Evolutionary conservation across 1,140 invertebrate genomes (phyloP), one percentile per base, ranked within the genome.

Genomic region (Leptinotarsa texana): DNA sequence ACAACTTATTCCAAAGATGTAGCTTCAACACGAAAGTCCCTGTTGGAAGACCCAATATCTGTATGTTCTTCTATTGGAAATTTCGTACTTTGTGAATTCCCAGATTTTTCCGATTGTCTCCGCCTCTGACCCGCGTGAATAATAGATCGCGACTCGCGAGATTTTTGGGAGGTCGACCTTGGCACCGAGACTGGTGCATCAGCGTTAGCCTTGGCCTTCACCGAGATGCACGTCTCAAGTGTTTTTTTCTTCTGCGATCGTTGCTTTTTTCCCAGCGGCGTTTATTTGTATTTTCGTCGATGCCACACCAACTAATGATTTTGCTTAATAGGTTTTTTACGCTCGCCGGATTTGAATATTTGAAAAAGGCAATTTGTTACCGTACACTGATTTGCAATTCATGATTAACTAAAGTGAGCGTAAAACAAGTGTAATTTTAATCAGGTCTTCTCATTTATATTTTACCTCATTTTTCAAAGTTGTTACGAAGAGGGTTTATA

Each of bases 141-240:
- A 33, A 33, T 68, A 42, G 66, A 68, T 17, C 66, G 66, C 66
- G 33, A 49, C 63, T 51, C 72, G 72, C 72, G 72, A 68, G 72
- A 73, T 66, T 73, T 73, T 73, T 73, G 18, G 72, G 65, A 65
- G 48, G 63, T 73, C 63, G 72, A 63, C 72, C 72, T 73, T 73
- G 72, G 48, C 72, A 73, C 62, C 65, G 72, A 73, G 72, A 48
- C 27, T 22, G 27, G 63, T 27, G 42, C 61, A 65, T 65, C 48
- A 42, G 63, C 18, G 17, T 57, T 67, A 63, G 65, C 72, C 72
- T 73, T 73, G 72, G 72, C 72, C 72, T 73, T 73, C 72, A 65
- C 63, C 72, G 72, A 51, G 72, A 73, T 73, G 72, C 72, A 66
- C 66, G 66, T 68, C 33, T 68, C 66, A 68, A 68, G 24, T 68